Percentiles rank a stretch among this genome's conserved stretches.
Conservation (phyloP, 2,797 vertebrate genomes). For the Poecilia gillii region DNA sequence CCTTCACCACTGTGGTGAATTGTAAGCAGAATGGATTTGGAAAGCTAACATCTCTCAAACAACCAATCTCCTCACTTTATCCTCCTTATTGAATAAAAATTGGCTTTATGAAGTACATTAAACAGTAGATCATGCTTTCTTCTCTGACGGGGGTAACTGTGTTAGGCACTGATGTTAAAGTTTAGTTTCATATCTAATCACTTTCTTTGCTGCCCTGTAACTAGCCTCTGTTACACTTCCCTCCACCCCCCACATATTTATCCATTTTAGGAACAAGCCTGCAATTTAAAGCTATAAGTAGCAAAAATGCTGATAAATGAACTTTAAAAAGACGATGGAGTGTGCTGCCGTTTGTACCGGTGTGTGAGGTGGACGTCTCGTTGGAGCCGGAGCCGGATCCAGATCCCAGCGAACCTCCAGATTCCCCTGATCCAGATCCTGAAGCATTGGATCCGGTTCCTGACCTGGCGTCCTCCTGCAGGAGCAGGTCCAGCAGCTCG, state of each 20-base stretch:
- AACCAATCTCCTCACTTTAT: not conserved
- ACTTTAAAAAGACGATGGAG: not conserved
- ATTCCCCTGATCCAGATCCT: slow-evolving; percentile 80
- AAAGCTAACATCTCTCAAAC: not conserved
- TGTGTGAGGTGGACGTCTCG: slow-evolving; percentile 79
- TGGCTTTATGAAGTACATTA: not conserved
- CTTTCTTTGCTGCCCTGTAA: not conserved
- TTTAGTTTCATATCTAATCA: not conserved
- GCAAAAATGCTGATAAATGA: not conserved
- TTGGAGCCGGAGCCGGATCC: slow-evolving; percentile 72
- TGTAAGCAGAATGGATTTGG: not conserved
- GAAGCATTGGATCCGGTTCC: slow-evolving; percentile 82
- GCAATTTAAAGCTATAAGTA: not conserved
- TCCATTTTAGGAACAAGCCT: not conserved
- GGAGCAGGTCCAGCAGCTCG: slow-evolving; percentile 72
- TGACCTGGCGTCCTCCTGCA: slow-evolving; percentile 77
- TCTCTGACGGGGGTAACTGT: not conserved
- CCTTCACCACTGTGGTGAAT: not conserved
- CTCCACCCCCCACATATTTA: not conserved
- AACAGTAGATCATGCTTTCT: not conserved
- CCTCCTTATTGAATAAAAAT: not conserved
- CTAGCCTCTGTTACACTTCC: not conserved
- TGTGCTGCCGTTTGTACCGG: slow-evolving; percentile 66
- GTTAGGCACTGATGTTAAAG: not conserved
- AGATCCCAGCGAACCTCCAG: slow-evolving; percentile 73